phyloP scores from a whole-genome alignment of 2,888 invertebrate genomes.

The Colletes collaris region DNA sequence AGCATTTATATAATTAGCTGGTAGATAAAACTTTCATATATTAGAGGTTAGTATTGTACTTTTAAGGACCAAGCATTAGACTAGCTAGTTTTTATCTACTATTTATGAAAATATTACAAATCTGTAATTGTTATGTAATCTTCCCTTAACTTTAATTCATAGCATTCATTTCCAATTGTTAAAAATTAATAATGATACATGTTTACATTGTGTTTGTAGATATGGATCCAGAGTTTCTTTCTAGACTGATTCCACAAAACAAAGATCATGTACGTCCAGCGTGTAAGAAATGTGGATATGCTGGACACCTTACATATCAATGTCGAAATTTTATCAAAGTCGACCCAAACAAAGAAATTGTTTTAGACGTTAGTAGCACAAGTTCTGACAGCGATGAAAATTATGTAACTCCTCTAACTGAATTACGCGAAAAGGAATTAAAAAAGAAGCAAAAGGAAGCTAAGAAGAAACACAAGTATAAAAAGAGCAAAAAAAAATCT shows the following conservation, averaged over 20 bases:
- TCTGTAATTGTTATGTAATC: not conserved
- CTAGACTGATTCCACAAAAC: constrained; percentile 85
- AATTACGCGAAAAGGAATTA: constrained; percentile 90
- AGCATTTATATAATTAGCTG: not conserved
- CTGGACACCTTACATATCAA: constrained; percentile 97
- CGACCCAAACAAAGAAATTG: constrained; percentile 96
- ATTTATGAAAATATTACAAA: not conserved
- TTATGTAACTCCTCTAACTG: constrained; percentile 92
- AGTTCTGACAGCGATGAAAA: constrained; percentile 94
- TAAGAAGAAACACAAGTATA: constrained; percentile 86
- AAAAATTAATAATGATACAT: not conserved
- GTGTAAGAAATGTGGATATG: constrained; percentile 97
- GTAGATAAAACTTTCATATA: not conserved
- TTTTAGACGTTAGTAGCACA: constrained; percentile 96
- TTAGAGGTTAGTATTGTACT: constrained; percentile 20
- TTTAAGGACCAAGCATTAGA: not conserved
- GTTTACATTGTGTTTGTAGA: constrained; percentile 19
- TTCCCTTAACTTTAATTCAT: not conserved
- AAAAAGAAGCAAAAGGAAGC: constrained; percentile 88
- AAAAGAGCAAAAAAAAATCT: constrained; percentile 83
- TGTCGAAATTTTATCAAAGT: constrained; percentile 97
- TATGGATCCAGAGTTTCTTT: constrained; percentile 84
- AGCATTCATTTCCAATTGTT: not conserved
- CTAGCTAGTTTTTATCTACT: not conserved
- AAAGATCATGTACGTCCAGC: constrained; percentile 92